These are phyloP conservation scores for Podocnemis expansa DNA, from an alignment of 2,113 vertebrate genomes.

Conservation along the genomic window DNA sequence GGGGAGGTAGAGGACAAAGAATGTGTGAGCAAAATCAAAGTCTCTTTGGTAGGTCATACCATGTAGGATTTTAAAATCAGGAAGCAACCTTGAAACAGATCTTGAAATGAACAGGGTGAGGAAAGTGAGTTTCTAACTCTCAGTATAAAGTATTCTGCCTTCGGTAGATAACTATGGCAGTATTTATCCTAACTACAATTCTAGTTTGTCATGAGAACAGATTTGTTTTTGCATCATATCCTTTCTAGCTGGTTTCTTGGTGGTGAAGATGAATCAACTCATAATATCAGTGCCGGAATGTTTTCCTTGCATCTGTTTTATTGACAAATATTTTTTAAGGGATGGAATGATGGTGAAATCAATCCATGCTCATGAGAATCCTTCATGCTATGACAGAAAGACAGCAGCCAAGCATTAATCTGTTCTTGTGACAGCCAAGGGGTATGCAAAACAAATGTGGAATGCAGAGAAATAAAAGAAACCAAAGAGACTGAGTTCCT, in stretches of 20 bases:
- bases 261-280: slow-evolving; percentile 49
- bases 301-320: slow-evolving; percentile 53
- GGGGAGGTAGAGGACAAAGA: not conserved
- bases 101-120: slow-evolving; percentile 9
- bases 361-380: not conserved
- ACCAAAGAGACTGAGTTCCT: not conserved
- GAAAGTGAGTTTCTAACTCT: slow-evolving; percentile 25
- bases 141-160: slow-evolving; percentile 17
- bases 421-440: slow-evolving; percentile 26
- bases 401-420: slow-evolving; percentile 45
- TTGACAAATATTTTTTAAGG: slow-evolving; percentile 62
- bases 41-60: not conserved
- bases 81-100: not conserved
- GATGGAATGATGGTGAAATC: slow-evolving; percentile 39
- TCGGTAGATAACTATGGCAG: slow-evolving; percentile 19
- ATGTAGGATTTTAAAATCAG: not conserved
- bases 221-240: slow-evolving; percentile 27
- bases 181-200: slow-evolving; percentile 46
- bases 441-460: slow-evolving; percentile 26
- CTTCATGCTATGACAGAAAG: slow-evolving; percentile 29
- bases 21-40: not conserved
- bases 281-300: slow-evolving; percentile 35
- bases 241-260: slow-evolving; percentile 10
- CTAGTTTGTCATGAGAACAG: slow-evolving; percentile 45
- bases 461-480: slow-evolving; percentile 4